phyloP scores from a whole-genome alignment of 2,888 invertebrate genomes.

The Formica aserva region DNA sequence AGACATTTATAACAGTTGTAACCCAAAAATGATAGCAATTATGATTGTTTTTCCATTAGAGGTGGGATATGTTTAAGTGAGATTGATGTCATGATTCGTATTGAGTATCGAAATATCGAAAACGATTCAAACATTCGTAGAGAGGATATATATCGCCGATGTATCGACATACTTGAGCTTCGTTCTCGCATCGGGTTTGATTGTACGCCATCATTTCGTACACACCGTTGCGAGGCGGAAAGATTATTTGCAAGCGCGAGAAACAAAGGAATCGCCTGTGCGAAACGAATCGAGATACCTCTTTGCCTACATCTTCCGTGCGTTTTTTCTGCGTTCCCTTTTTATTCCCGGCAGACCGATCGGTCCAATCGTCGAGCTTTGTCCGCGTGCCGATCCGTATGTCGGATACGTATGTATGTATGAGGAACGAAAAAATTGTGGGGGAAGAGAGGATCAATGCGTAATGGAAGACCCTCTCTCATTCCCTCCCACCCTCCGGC shows the following conservation, averaged over 20 bases:
- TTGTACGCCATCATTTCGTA: constrained; percentile 29
- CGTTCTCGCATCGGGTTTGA: constrained; percentile 8
- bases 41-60: constrained; percentile 30
- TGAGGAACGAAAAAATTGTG: constrained; percentile 62
- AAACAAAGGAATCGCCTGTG: constrained; percentile 59
- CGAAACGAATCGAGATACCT: constrained; percentile 61
- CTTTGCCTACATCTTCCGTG: constrained; percentile 29
- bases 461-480: constrained; percentile 66
- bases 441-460: constrained; percentile 64
- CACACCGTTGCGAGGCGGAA: constrained; percentile 30
- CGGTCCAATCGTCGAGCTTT: constrained; percentile 69
- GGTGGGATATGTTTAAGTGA: constrained; percentile 26
- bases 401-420: constrained; percentile 60
- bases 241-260: constrained; percentile 55
- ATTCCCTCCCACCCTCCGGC: constrained; percentile 16
- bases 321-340: constrained; percentile 39
- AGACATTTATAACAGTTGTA: constrained; percentile 14
- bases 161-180: constrained; percentile 18
- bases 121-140: constrained; percentile 23
- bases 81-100: constrained; percentile 10
- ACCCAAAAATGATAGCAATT: constrained; percentile 13
- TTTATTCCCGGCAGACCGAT: constrained; percentile 52
- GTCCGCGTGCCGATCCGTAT: constrained; percentile 59
- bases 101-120: constrained; percentile 33
- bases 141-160: constrained; percentile 12